Conservation (phyloP, 2,888 invertebrate genomes). For the Torymus aiolomorphi region DNA sequence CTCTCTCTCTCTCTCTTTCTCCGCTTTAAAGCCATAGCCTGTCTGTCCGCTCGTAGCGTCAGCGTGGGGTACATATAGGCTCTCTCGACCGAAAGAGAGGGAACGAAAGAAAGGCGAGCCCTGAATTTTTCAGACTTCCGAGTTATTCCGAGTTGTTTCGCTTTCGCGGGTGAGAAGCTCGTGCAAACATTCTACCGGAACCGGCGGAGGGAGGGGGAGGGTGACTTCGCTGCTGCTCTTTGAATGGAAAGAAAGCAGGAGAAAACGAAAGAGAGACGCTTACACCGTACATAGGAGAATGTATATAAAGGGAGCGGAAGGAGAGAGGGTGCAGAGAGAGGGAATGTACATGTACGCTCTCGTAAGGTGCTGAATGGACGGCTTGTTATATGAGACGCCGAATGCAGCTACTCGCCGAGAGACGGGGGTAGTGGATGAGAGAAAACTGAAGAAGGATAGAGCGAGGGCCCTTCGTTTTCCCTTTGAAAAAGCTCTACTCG, state of each 20-base stretch:
- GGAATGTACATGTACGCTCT: neutral
- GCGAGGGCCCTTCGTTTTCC: neutral
- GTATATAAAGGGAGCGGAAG: too few species aligned
- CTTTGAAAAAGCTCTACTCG: constrained; percentile 2
- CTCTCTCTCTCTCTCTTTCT: neutral
- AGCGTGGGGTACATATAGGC: neutral
- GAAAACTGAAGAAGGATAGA: neutral
- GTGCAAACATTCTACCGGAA: constrained; percentile 64
- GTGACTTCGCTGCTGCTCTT: neutral
- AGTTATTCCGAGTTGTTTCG: constrained; percentile 58
- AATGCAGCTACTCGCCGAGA: constrained; percentile 26
- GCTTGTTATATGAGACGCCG: constrained; percentile 35
- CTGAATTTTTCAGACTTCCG: constrained; percentile 65
- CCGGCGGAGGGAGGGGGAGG: neutral
- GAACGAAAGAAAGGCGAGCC: constrained; percentile 53
- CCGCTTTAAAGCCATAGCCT: constrained; percentile 9
- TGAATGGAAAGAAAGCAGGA: neutral
- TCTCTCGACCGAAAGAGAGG: constrained; percentile 38
- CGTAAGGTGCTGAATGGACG: constrained; percentile 19
- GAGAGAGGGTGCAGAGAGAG: constrained; percentile 8
- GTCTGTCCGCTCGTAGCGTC: neutral
- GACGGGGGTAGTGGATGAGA: neutral
- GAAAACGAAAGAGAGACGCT: too few species aligned
- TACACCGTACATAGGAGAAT: too few species aligned
- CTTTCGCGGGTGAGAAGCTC: constrained; percentile 57